Base-by-base conservation (phyloP, 2,797 vertebrate genomes). In the Lophotriccus pileatus region DNA sequence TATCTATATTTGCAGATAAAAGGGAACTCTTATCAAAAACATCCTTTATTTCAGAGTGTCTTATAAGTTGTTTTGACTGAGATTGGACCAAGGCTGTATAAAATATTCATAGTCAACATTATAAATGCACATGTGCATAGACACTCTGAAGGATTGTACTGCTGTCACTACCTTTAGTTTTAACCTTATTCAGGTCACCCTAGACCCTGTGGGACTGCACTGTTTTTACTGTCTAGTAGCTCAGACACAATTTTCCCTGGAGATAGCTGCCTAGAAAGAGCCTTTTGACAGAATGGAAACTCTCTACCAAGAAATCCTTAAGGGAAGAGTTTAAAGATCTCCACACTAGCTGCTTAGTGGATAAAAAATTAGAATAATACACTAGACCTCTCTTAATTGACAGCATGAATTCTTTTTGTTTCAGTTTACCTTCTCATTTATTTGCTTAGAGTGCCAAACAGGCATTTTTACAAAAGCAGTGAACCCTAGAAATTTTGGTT, bases 61-160 rank as follows among this genome's bases (percentile, higher is more conserved):
- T 50, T 44, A 7, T 62, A 68, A 88, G 47, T 58, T 92, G 46
- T 88, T 95, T 93, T 79, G 52, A 43, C 60, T 93, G 74, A 74
- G 28, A 77, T 79, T 95, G 84, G 88, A 96, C 60, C 73, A 87
- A 64, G 32, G 70, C 62, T 77, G n/a, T 82, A 80, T 93, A 63
- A 90, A 93, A 87, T 84, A 89, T 86, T 91, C 2, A 4, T 41
- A 43, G 43, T 32, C 47, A 72, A 77, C 78, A 55, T 75, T 89
- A 63, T 41, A 70, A 41, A 63, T 10, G 69, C 53, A 84, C 28
- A 60, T 28, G 30, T 47, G 67, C 68, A 43, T 24, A 85, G 22
- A 70, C 28, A 41, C 10, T 62, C 53, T 50, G 46, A 79, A 86
- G 15, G 56, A 78, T n/a, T 43, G 22, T 58, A 27, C 25, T n/a